Evolutionary conservation across 2,113 vertebrate species (phyloP).

Genomic region (Takifugu bimaculatus): DNA sequence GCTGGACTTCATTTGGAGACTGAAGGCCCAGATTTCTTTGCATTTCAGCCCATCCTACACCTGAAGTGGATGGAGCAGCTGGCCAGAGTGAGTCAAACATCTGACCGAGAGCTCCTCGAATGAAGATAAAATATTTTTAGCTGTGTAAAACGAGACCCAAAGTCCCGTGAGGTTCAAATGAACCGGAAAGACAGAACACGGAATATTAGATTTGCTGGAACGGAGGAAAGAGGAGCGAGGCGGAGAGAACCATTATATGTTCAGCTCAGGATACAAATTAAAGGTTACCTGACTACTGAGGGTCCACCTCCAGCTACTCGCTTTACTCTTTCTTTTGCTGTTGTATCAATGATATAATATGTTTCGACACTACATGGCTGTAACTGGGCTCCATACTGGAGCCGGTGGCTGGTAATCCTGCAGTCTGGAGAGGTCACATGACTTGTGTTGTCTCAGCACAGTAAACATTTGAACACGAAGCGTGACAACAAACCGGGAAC

Average conservation of each 20-base stretch:
- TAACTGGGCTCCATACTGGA: too few relatives aligned
- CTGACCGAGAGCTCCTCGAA: not conserved
- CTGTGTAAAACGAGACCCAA: not conserved
- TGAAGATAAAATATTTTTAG: conserved; percentile 2
- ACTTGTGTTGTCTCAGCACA: conserved; percentile 15
- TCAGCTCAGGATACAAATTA: not conserved
- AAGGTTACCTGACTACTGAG: too few relatives aligned
- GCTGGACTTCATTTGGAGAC: too few relatives aligned
- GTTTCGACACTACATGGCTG: too few relatives aligned
- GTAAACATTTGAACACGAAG: conserved; percentile 5
- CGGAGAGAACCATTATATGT: conserved; percentile 18
- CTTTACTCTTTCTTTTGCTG: too few relatives aligned
- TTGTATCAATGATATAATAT: too few relatives aligned
- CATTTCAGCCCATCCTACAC: not conserved
- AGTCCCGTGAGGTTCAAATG: not conserved
- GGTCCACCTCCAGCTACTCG: too few relatives aligned
- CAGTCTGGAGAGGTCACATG: too few relatives aligned
- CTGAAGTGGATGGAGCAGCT: not conserved
- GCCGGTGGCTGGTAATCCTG: too few relatives aligned
- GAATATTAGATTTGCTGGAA: conserved; percentile 4
- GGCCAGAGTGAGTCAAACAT: not conserved
- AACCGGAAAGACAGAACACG: not conserved
- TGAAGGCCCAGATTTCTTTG: not conserved
- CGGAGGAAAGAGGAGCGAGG: conserved; percentile 46
- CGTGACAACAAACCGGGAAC: not conserved